Conservation (phyloP, 1,140 invertebrate species). For the Drosophila simulans region DNA sequence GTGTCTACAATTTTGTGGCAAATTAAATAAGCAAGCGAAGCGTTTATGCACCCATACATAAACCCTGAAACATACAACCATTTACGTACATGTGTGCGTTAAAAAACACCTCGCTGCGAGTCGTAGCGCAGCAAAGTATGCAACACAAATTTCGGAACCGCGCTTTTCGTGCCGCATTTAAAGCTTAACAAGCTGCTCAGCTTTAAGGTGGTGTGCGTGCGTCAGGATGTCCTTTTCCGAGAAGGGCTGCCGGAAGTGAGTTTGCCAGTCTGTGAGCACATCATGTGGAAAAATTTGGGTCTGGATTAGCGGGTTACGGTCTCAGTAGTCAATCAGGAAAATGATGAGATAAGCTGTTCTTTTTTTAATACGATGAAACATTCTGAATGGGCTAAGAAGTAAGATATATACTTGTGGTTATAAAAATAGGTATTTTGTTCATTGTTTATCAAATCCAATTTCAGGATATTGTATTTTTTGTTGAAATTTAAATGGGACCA, state of each 20-base stretch:
- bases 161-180: constrained; percentile 60
- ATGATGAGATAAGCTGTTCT: constrained; percentile 4
- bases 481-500: too few species aligned
- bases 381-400: neutral
- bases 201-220: constrained; percentile 21
- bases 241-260: neutral
- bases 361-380: neutral
- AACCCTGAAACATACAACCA: constrained; percentile 10
- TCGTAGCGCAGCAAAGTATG: constrained; percentile 64
- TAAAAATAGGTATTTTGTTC: too few species aligned
- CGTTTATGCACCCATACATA: constrained; percentile 24
- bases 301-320: constrained; percentile 29
- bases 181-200: constrained; percentile 38
- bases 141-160: constrained; percentile 62
- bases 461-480: too few species aligned
- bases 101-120: constrained; percentile 20
- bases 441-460: too few species aligned
- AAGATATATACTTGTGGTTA: neutral
- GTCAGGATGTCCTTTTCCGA: neutral
- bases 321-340: constrained; percentile 28
- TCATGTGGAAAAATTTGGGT: constrained; percentile 15
- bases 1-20: constrained; percentile 78
- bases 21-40: constrained; percentile 76
- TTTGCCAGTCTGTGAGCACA: constrained; percentile 7
- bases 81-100: neutral